Percentiles rank a stretch among this genome's conserved stretches.
Evolutionary conservation across 2,888 invertebrate genomes (phyloP).

Genomic region (Catocala fraxini): DNA sequence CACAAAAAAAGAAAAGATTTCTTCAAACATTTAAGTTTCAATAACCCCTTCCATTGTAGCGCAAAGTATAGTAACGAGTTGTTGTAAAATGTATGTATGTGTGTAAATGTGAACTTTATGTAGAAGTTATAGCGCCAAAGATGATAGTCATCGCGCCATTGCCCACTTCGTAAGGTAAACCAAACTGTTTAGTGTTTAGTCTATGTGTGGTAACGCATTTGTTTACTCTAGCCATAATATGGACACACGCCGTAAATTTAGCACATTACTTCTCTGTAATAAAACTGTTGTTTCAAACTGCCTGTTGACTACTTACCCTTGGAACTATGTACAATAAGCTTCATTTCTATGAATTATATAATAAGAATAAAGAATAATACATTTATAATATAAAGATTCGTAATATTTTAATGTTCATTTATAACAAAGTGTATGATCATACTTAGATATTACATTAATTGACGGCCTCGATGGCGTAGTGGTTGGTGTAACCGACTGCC

Average conservation of each 20-base stretch:
- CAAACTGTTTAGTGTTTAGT: constrained; percentile 41
- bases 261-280: constrained; percentile 17
- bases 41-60: constrained; percentile 6
- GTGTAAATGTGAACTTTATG: not conserved
- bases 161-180: constrained; percentile 19
- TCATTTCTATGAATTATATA: not conserved
- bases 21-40: constrained; percentile 13
- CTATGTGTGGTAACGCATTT: constrained; percentile 15
- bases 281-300: constrained; percentile 10
- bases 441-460: too few relatives aligned
- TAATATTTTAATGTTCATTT: too few relatives aligned
- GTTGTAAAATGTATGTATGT: not conserved
- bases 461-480: too few relatives aligned
- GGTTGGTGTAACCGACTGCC: too few relatives aligned
- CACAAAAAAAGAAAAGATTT: constrained; percentile 2
- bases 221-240: constrained; percentile 17
- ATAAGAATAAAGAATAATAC: too few relatives aligned
- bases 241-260: constrained; percentile 29
- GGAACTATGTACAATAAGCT: constrained; percentile 33
- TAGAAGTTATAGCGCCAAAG: not conserved
- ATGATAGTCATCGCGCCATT: constrained; percentile 19
- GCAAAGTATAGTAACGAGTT: not conserved
- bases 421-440: too few relatives aligned
- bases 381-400: too few relatives aligned
- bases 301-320: constrained; percentile 38